These are phyloP conservation scores for Leucophora obtusa DNA, from an alignment of 2,888 invertebrate genomes.

Conservation along the genomic window DNA sequence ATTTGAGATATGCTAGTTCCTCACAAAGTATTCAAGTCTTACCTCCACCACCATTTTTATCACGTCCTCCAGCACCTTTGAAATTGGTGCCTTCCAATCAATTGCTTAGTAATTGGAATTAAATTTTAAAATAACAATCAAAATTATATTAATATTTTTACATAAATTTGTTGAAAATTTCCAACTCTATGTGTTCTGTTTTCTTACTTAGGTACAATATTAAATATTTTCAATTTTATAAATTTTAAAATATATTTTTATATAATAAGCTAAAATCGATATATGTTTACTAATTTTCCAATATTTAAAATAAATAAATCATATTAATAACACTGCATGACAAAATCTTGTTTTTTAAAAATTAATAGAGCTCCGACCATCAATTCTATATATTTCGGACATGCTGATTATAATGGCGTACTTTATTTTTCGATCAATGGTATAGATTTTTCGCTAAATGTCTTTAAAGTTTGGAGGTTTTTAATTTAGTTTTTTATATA, in stretches of 20 bases:
- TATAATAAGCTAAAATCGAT: neutral
- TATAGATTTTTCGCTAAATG: too few species aligned
- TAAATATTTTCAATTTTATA: neutral
- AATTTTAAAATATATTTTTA: neutral
- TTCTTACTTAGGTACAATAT: neutral
- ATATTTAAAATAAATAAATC: constrained; percentile 1
- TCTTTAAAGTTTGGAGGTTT: too few species aligned
- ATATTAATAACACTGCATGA: too few species aligned
- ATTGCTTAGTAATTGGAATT: constrained; percentile 70
- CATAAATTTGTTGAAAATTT: neutral
- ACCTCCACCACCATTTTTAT: constrained; percentile 70
- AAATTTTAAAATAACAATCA: neutral
- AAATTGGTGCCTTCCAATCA: constrained; percentile 70
- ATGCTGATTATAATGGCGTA: too few species aligned
- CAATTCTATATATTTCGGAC: too few species aligned
- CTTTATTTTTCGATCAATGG: too few species aligned
- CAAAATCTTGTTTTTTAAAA: too few species aligned
- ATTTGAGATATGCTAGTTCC: constrained; percentile 48
- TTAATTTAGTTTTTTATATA: too few species aligned
- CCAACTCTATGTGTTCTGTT: neutral
- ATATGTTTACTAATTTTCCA: neutral
- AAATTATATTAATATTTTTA: neutral
- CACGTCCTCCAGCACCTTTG: constrained; percentile 67
- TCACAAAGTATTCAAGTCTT: constrained; percentile 58
- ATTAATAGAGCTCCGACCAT: too few species aligned